Conservation (phyloP, 1,140 invertebrate species). For the Neoseiulus cucumeris region DNA sequence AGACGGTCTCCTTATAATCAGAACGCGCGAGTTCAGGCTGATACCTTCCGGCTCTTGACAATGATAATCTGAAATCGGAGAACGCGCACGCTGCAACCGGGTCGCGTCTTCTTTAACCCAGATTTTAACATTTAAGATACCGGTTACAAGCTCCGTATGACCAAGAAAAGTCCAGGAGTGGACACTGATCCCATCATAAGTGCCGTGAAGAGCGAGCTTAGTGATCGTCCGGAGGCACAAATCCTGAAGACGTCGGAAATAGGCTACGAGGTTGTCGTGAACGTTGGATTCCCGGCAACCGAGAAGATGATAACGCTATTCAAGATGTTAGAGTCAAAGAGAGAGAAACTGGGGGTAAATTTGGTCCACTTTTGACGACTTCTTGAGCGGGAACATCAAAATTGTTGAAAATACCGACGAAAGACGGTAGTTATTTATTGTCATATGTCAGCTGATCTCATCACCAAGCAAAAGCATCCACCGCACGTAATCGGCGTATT, state of each 20-base stretch:
- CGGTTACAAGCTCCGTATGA: background rate
- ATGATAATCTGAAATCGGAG: too few species aligned
- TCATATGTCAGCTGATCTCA: too few species aligned
- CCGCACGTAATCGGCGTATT: too few species aligned
- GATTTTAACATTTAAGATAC: background rate
- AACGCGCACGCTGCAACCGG: too few species aligned
- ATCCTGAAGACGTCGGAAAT: background rate
- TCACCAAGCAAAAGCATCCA: too few species aligned
- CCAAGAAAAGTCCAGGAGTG: background rate
- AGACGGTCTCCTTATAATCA: too few species aligned
- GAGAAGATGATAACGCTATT: background rate
- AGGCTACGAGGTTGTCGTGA: background rate
- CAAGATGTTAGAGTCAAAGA: background rate
- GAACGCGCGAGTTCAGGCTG: too few species aligned
- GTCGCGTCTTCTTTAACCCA: too few species aligned
- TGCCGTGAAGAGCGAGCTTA: background rate
- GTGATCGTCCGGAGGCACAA: background rate
- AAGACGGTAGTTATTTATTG: too few species aligned
- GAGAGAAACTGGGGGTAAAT: conserved; percentile 38
- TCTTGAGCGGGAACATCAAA: too few species aligned
- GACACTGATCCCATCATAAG: background rate
- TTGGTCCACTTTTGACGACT: conserved; percentile 24
- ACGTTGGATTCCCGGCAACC: background rate
- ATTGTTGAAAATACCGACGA: too few species aligned
- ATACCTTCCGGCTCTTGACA: too few species aligned